A percentile compares a stretch with the other conserved stretches of the same genome.
Conservation (phyloP, 2,888 invertebrate species). For the Nephrocerus scutellatus region DNA sequence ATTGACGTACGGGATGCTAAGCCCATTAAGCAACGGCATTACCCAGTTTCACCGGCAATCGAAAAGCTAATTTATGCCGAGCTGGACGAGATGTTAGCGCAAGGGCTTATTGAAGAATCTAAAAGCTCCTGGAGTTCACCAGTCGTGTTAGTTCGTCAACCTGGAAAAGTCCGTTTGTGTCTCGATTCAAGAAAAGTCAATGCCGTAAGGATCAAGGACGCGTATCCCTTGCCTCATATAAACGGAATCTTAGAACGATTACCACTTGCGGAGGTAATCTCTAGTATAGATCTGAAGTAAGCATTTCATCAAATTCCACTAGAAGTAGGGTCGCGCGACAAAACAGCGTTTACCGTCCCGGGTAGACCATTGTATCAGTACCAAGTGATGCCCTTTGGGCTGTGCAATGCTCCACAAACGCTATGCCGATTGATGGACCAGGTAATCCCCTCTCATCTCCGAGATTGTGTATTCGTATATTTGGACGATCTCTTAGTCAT, state of each 20-base stretch:
- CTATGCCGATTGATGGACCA: conserved; percentile 3
- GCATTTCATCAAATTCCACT: conserved; percentile 12
- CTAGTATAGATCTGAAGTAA: conserved; percentile 13
- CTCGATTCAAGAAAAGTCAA: conserved; percentile 28
- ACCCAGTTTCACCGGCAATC: too few relatives aligned
- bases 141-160: conserved; percentile 24
- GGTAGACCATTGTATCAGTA: conserved; percentile 9
- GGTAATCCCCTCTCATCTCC: conserved; percentile 1
- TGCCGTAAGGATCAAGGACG: conserved; percentile 18
- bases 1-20: too few relatives aligned
- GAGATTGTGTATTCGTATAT: conserved; percentile 2
- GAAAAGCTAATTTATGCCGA: too few relatives aligned
- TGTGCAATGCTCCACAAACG: conserved; percentile 3
- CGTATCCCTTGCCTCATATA: conserved; percentile 11
- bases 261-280: conserved; percentile 9
- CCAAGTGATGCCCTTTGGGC: conserved; percentile 8
- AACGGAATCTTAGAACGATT: conserved; percentile 7
- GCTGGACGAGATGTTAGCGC: too few relatives aligned
- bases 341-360: conserved; percentile 9
- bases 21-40: too few relatives aligned
- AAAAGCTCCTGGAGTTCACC: conserved; percentile 31
- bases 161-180: conserved; percentile 23
- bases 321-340: conserved; percentile 3
- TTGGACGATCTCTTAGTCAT: conserved; percentile 2
- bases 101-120: too few relatives aligned